Base-by-base conservation (phyloP, 2,797 vertebrate species). In the Nannoperca australis region DNA sequence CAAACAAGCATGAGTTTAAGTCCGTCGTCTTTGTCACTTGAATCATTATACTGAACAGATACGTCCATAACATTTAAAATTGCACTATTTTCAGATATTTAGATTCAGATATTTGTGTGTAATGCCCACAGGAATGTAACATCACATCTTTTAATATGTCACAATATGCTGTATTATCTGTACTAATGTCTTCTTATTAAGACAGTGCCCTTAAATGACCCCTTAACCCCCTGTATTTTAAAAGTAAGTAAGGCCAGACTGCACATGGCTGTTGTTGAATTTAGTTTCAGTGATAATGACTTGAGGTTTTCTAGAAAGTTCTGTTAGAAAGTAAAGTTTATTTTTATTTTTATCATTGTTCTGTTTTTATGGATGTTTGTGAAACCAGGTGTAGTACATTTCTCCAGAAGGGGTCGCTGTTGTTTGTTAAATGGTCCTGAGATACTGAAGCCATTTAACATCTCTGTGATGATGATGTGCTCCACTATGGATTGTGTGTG, bases 11-110 rank as follows among this genome's bases (percentile, higher is more conserved):
- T 5, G 9, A 14, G 36, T 54, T 45, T 3, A 38, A 32, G 22
- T 53, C 18, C 20, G 7, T 27, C 42, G 10, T 36, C 12, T 54
- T 27, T 0, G 1, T 61, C 50, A 66, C 71, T 75, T 84, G 77
- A 64, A 70, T 65, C 22, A 51, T 60, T 15, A 8, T 27, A 10
- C 55, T 50, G 51, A 71, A 49, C 24, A n/a, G 61, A 11, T 51
- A 67, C 3, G 54, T 45, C 66, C 59, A 77, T 70, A 62, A 50
- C 34, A 54, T 55, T 36, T 38, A 2, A 56, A 40, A 60, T 64
- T 88, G 82, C 85, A 86, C 82, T 81, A 58, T 61, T 66, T 76
- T 56, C 5, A 44, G 59, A 50, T 66, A 44, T 44, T 56, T 1
- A 7, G 40, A 60, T 40, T 75, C 17, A 30, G 30, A 32, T 44